Evolutionary conservation across 2,888 invertebrate species (phyloP).

Genomic region (Orthosia gracilis): DNA sequence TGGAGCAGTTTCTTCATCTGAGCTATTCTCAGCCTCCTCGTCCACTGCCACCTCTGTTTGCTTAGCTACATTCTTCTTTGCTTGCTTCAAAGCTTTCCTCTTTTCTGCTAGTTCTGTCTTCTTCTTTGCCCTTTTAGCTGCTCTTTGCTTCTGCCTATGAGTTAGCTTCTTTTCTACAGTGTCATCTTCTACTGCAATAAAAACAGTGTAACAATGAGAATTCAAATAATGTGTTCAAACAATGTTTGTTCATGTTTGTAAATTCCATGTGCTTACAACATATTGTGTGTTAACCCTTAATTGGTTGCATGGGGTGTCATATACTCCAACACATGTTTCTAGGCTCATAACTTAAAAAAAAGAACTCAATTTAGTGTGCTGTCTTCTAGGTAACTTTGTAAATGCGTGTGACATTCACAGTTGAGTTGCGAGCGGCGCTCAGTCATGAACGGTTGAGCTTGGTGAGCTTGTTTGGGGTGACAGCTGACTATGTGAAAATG

Average conservation of each 20-base stretch:
- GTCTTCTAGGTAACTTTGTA: too few species aligned
- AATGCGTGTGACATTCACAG: too few species aligned
- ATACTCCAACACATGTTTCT: too few species aligned
- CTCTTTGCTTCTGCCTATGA: constrained; percentile 93
- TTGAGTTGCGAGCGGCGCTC: too few species aligned
- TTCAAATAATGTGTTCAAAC: neutral
- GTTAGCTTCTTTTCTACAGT: constrained; percentile 91
- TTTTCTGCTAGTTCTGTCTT: constrained; percentile 87
- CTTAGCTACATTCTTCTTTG: constrained; percentile 84
- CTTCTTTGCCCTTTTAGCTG: constrained; percentile 91
- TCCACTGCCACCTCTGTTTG: constrained; percentile 73
- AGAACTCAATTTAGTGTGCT: too few species aligned
- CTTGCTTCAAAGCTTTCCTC: constrained; percentile 82
- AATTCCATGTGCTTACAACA: neutral
- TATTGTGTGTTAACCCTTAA: neutral
- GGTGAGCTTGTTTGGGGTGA: too few species aligned
- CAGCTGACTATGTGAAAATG: too few species aligned
- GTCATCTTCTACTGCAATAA: constrained; percentile 86
- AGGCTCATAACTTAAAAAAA: too few species aligned
- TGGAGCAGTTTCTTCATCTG: constrained; percentile 78
- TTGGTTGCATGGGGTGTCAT: too few species aligned
- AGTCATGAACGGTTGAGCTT: too few species aligned
- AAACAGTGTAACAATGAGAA: neutral
- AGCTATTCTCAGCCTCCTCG: constrained; percentile 73
- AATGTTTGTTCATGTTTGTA: too few species aligned